Evolutionary conservation across 2,797 vertebrate genomes (phyloP), one percentile per base, ranked within the genome.

Genomic region (Lepilemur septentrionalis): DNA sequence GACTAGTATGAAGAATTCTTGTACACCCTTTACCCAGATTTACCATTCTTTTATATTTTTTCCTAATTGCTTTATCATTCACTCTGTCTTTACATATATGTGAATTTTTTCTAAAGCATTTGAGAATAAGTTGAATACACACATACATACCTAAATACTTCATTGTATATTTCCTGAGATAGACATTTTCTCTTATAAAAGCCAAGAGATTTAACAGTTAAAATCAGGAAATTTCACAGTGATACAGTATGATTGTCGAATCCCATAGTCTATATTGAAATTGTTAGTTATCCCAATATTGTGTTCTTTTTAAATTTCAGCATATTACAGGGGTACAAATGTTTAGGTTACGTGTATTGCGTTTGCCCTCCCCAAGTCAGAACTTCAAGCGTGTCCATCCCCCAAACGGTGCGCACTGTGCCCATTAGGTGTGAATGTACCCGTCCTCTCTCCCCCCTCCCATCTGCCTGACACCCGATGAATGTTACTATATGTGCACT

Each of bases 171-270:
- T 91, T 89, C 41, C 67, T 32, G 22, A 63, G 73, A 75, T 22
- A 91, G 23, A 89, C 1, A 69, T 55, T 76, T 94, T 95, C 48
- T 48, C 32, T 43, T 94, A 59, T 23, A 59, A 91, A 94, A 86
- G 57, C 76, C 11, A 91, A 73, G 46, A 48, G 72, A 85, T 61
- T 72, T 82, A 67, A 63, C 50, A 82, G 25, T 43, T 78, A 63
- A 96, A 87, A 70, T 35, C 10, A 32, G 41, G 30, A 75, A 38
- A 57, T 61, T 85, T 85, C n/a, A 32, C 78, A 65, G 32, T 75
- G 63, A 88, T 61, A 69, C 7, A 32, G 7, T 59, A 59, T 59
- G 61, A 59, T 72, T 52, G 67, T 87, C 86, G 61, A 75, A 84
- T 48, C 61, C 32, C 2, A 38, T 13, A 23, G 63, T 46, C 12